A percentile compares a stretch with the other conserved stretches of the same genome.
These are phyloP conservation scores for Cryptoleucopteryx plumbea DNA, from an alignment of 2,113 vertebrate genomes.

Conservation along the genomic window DNA sequence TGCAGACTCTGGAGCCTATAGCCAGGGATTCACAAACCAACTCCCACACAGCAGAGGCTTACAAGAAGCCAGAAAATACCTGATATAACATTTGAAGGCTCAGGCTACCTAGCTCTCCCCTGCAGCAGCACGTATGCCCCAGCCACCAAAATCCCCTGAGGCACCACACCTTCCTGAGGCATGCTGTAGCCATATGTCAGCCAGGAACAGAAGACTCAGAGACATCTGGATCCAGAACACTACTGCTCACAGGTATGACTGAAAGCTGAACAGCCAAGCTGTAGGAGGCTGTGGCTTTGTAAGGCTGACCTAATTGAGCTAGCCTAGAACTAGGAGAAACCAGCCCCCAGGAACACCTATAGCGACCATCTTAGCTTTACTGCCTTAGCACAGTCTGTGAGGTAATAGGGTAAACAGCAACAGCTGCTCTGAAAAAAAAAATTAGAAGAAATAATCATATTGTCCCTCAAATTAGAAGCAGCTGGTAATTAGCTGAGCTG, in stretches of 20 bases:
- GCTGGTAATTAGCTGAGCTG: rapidly evolving
- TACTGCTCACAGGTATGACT: rapidly evolving
- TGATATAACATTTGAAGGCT: rapidly evolving
- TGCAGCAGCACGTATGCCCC: rapidly evolving
- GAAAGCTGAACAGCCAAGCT: rapidly evolving
- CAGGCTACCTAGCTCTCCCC: too few relatives aligned
- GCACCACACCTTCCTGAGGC: rapidly evolving
- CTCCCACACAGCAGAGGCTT: rapidly evolving
- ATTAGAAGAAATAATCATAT: too few relatives aligned
- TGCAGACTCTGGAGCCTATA: rapidly evolving
- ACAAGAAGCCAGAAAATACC: rapidly evolving
- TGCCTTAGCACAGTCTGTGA: too few relatives aligned
- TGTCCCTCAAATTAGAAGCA: background rate
- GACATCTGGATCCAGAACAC: rapidly evolving
- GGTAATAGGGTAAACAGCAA: rapidly evolving
- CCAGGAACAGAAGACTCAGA: rapidly evolving
- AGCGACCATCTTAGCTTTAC: rapidly evolving
- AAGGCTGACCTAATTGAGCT: rapidly evolving
- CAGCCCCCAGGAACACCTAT: rapidly evolving
- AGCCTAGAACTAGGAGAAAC: rapidly evolving
- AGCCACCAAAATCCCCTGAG: rapidly evolving
- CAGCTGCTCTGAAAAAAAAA: background rate
- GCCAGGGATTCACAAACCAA: rapidly evolving
- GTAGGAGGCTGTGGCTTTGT: rapidly evolving
- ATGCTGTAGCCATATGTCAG: rapidly evolving